These are phyloP conservation scores for Pyrocephalus nanus DNA, from an alignment of 2,797 vertebrate species.

Conservation along the genomic window DNA sequence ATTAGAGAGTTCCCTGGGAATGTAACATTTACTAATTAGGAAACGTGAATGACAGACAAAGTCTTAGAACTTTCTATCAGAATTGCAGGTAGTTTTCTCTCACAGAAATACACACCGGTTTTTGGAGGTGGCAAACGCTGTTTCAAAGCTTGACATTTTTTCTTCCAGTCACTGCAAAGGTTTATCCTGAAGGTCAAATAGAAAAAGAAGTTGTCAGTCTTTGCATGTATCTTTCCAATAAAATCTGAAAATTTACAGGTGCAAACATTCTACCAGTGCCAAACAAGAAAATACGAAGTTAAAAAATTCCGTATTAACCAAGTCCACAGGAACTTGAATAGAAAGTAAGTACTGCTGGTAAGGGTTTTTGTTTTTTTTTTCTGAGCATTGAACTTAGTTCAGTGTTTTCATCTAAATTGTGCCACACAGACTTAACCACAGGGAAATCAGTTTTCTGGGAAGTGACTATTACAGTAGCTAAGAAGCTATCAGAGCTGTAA, in stretches of 20 bases:
- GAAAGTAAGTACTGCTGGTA: neutral
- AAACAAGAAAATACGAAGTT: neutral
- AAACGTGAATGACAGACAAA: neutral
- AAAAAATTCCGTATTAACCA: neutral
- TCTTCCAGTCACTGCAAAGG: neutral
- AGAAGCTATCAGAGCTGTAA: neutral
- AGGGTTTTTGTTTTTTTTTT: neutral
- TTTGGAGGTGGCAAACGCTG: neutral
- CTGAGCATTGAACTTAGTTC: neutral
- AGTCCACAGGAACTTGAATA: neutral
- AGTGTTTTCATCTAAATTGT: neutral
- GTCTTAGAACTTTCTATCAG: neutral
- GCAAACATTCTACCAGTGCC: neutral
- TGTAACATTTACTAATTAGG: neutral
- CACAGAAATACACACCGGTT: neutral
- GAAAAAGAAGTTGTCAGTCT: neutral
- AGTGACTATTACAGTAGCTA: neutral
- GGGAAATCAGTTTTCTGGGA: neutral
- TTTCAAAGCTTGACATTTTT: neutral
- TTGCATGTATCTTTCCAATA: neutral
- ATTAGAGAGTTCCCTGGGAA: neutral
- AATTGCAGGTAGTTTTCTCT: neutral
- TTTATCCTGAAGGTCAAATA: neutral
- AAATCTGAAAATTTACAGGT: neutral
- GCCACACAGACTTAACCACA: neutral